phyloP scores from a whole-genome alignment of 2,888 invertebrate genomes.

The Agelastica alni region DNA sequence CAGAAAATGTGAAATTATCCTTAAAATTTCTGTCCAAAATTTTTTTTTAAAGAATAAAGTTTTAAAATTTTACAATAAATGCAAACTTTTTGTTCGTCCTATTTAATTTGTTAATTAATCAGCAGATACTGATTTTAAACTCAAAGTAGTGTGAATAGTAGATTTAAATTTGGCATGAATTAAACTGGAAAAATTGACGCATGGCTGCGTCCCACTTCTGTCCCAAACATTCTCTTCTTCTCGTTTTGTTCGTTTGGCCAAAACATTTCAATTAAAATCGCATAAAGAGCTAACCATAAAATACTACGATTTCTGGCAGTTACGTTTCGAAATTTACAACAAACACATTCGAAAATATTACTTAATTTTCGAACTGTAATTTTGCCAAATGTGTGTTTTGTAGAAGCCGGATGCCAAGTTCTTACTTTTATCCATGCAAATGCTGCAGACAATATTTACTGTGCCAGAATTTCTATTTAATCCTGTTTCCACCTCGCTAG shows the following conservation, averaged over 20 bases:
- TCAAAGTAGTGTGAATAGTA: no score
- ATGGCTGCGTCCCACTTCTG: constrained; percentile 1
- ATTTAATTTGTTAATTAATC: no score
- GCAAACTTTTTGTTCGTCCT: no score
- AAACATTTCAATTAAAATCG: constrained; percentile 25
- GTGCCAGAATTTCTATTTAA: constrained; percentile 30
- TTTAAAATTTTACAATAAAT: no score
- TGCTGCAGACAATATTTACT: constrained; percentile 32
- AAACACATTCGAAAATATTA: constrained; percentile 35
- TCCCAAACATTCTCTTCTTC: not conserved
- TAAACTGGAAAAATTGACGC: not conserved
- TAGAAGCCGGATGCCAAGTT: constrained; percentile 28
- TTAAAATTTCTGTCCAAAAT: no score
- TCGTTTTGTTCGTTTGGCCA: constrained; percentile 7
- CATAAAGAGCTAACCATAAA: constrained; percentile 14
- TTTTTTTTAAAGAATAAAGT: no score
- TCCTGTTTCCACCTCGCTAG: constrained; percentile 31
- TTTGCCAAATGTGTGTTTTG: constrained; percentile 33
- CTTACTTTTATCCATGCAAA: constrained; percentile 31
- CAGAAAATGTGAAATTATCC: no score
- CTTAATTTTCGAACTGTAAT: constrained; percentile 37
- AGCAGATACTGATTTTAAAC: no score
- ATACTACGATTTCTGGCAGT: constrained; percentile 12
- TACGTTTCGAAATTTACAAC: constrained; percentile 31
- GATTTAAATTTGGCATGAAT: no score